phyloP scores from a whole-genome alignment of 1,140 invertebrate genomes.

The Schlechtendalia chinensis region DNA sequence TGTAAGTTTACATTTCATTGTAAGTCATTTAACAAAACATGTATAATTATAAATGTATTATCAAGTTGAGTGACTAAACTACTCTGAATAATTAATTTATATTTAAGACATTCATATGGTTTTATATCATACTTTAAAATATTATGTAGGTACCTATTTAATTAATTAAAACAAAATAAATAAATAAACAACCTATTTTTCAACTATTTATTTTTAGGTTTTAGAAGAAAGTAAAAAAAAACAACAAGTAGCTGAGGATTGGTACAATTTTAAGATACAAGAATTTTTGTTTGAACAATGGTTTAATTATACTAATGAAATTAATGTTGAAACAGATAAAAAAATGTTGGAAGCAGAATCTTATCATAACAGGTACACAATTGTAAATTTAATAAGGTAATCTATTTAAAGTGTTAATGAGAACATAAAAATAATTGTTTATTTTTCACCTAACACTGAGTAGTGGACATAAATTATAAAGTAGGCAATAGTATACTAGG shows the following conservation, averaged over 20 bases:
- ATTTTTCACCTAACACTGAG: too few relatives aligned
- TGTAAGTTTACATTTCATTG: too few relatives aligned
- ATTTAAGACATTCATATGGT: too few relatives aligned
- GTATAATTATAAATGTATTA: too few relatives aligned
- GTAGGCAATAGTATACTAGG: too few relatives aligned
- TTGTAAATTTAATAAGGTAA: background rate
- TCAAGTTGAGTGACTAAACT: background rate
- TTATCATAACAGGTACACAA: constrained; percentile 43
- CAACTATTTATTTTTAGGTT: constrained; percentile 16
- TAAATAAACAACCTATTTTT: too few relatives aligned
- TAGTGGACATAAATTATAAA: too few relatives aligned
- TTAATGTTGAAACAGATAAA: background rate
- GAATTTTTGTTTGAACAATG: constrained; percentile 43
- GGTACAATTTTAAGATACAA: constrained; percentile 25
- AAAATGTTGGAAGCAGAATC: constrained; percentile 33
- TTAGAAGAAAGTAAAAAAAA: constrained; percentile 32
- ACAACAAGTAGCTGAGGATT: constrained; percentile 50
- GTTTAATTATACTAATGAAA: constrained; percentile 6
- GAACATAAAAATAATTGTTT: too few relatives aligned
- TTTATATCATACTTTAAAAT: too few relatives aligned
- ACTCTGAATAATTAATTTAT: too few relatives aligned
- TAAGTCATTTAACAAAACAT: too few relatives aligned
- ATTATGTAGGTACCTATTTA: background rate
- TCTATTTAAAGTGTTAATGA: too few relatives aligned
- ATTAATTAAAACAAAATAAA: background rate